Evolutionary conservation across 1,140 invertebrate species (phyloP), one percentile per base, ranked within the genome.

Genomic region (Drosophila fuyamai): DNA sequence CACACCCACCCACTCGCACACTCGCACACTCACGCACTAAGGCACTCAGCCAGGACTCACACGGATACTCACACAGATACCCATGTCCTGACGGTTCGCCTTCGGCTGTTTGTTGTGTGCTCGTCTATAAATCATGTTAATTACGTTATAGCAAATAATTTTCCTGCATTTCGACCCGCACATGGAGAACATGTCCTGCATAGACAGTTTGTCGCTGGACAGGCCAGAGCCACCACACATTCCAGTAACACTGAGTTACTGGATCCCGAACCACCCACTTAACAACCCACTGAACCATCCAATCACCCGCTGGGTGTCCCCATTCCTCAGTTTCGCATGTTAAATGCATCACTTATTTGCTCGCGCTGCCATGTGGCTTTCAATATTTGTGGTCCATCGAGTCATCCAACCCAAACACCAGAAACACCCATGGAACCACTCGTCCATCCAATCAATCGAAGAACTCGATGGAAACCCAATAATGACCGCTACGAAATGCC

Each of bases 121-220:
- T 88, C 83, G 79, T 88, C 84, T 88, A 88, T 88, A 88, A 88
- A 88, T 88, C 83, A 88, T 88, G 83, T 88, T 88, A 88, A 88
- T 88, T 88, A 88, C 83, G 83, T 88, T 88, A 88, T 88, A 88
- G 83, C 83, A 88, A 88, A 88, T 88, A 88, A 88, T 88, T 88
- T 88, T 76, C 83, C 83, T 83, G 76, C 73, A 72, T 65, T 72
- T 72, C 59, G 65, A 72, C 65, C 53, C 65, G 50, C 57, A 67
- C 54, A 65, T 35, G 66, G 53, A 40, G 44, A 18, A 50, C 50
- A 47, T 68, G 63, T 71, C 67, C 57, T 58, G 51, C 67, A 71
- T 71, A 71, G 67, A 71, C 67, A 71, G 67, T 70, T 70, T 57
- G 67, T 57, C 50, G 67, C 41, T 50, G 63, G 47, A 57, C 40